Evolutionary conservation across 2,888 invertebrate species (phyloP).

Genomic region (Rhorus exstirpatorius): DNA sequence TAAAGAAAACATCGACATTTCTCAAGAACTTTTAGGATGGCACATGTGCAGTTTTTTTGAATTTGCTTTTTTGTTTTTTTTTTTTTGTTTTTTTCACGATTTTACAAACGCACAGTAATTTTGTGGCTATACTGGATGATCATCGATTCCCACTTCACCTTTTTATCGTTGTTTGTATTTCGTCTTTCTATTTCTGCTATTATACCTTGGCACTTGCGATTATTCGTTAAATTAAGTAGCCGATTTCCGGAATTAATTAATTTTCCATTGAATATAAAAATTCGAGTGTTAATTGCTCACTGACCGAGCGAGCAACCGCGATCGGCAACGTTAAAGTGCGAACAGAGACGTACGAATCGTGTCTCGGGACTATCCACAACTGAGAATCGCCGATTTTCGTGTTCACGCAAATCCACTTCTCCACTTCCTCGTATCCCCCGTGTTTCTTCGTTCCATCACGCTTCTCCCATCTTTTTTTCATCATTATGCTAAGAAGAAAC

Average conservation of each 20-base stretch:
- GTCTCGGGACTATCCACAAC: constrained; percentile 45
- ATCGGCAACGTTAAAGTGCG: constrained; percentile 15
- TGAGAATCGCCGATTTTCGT: constrained; percentile 35
- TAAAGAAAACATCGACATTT: constrained; percentile 23
- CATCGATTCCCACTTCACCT: constrained; percentile 45
- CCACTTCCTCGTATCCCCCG: constrained; percentile 5
- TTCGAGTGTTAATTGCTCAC: constrained; percentile 8
- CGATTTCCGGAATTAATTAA: constrained; percentile 25
- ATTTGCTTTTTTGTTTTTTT: background rate
- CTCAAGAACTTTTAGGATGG: constrained; percentile 5
- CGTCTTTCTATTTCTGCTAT: background rate
- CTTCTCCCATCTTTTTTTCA: constrained; percentile 21
- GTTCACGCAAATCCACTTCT: background rate
- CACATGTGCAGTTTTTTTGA: constrained; percentile 7
- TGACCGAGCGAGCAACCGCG: background rate
- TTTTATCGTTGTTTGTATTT: constrained; percentile 3
- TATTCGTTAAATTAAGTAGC: background rate
- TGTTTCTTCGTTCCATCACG: background rate
- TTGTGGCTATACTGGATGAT: background rate
- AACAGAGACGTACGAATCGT: constrained; percentile 22
- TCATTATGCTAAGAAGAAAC: constrained; percentile 30
- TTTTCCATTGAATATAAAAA: background rate
- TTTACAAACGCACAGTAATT: constrained; percentile 27
- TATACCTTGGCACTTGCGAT: background rate
- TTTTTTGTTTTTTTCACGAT: constrained; percentile 1